Conservation (phyloP, 2,113 vertebrate species). For the Nyctibius bracteatus region DNA sequence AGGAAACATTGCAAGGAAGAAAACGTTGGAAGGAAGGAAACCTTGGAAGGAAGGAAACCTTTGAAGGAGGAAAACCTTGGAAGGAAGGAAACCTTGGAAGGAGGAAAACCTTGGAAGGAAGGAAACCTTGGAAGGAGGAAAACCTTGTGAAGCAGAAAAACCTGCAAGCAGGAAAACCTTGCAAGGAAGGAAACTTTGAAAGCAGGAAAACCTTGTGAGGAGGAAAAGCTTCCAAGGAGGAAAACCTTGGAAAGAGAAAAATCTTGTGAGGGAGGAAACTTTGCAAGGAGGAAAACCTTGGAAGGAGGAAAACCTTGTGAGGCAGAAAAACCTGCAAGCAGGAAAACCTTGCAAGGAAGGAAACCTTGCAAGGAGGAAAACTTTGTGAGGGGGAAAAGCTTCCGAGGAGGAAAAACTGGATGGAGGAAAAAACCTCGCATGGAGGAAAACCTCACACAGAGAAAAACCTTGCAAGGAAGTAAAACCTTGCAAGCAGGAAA, state of each 20-base stretch:
- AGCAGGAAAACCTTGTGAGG: not conserved
- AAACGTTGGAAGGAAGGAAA: no score
- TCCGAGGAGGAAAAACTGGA: no score
- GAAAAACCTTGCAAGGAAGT: not conserved
- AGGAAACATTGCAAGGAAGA: no score
- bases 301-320: not conserved
- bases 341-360: not conserved
- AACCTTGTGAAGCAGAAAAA: not conserved
- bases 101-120: accelerated
- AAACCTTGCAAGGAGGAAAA: not conserved
- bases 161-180: not conserved
- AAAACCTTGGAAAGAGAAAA: no score
- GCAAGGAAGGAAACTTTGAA: not conserved
- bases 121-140: accelerated
- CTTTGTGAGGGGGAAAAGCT: not conserved
- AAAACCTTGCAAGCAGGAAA: not conserved
- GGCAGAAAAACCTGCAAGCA: not conserved
- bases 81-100: not conserved
- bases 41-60: no score
- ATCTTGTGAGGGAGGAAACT: no score
- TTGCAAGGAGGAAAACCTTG: no score
- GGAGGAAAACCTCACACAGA: not conserved
- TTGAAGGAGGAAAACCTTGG: no score
- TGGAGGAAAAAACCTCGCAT: not conserved
- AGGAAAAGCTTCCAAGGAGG: not conserved